Base-by-base conservation (phyloP, 1,140 invertebrate species). In the Amyelois transitella region DNA sequence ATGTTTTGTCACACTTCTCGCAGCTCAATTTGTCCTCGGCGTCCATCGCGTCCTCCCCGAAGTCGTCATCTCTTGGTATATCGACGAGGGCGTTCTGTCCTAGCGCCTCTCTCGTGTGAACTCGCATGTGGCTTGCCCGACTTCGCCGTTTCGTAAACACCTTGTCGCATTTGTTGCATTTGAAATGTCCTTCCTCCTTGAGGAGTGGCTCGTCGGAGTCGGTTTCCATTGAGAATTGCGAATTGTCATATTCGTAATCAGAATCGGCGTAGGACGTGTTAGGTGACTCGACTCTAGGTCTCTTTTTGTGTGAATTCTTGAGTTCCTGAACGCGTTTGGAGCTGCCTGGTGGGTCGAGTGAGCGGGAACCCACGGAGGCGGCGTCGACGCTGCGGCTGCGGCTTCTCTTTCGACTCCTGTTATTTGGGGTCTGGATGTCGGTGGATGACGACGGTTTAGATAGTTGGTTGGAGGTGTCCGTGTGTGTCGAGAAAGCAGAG, bases 401-500 rank as follows among this genome's bases (percentile, higher is more conserved):
- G 51, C 78, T 80, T 18, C 77, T 63, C 48, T 81, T 81, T 6
- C 73, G 68, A 50, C 43, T 58, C 20, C 67, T 57, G n/a, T 43
- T 64, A 7, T 51, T 47, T 0, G 70, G 62, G 12, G 64, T 69
- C 1, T 62, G 45, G 14, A 38, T 47, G 17, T 69, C 68, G 6
- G 28, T 53, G 18, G 76, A 69, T 18, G 62, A 60, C 0, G 67
- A 66, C 0, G 75, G 70, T 55, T 85, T 77, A 6, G 59, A 38
- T 14, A n/a, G 78, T 18, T 74, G 58, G 47, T 66, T 71, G 1
- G 81, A 87, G n/a, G 66, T 55, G 55, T 89, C 85, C 0, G 86
- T 86, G 17, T 81, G 74, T 25, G 68, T 77, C 7, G 86, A 89
- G 52, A 87, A 84, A 0, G 81, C 86, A 0, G 87, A 89, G 55